These are phyloP conservation scores for Protodeltote pygarga DNA, from an alignment of 2,888 invertebrate genomes.

Conservation along the genomic window DNA sequence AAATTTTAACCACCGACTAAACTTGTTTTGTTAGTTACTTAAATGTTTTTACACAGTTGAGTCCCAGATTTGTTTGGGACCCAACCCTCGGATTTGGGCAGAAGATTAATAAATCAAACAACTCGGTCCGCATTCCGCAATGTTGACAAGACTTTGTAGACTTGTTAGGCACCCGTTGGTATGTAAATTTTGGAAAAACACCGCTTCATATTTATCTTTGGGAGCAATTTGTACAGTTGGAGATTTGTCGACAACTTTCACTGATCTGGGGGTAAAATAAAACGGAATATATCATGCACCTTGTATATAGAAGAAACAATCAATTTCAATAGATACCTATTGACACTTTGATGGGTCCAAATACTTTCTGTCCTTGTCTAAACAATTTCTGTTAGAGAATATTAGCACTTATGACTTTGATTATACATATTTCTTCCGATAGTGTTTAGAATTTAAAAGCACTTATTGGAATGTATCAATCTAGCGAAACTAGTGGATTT, in stretches of 20 bases:
- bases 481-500: too few species aligned
- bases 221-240: not conserved
- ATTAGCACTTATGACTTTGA: too few species aligned
- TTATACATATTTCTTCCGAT: too few species aligned
- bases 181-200: conserved; percentile 33
- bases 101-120: conserved; percentile 42
- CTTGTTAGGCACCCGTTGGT: conserved; percentile 19
- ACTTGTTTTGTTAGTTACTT: conserved; percentile 17
- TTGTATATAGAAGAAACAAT: too few species aligned
- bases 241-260: too few species aligned
- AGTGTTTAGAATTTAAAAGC: too few species aligned
- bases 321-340: too few species aligned
- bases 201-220: conserved; percentile 17
- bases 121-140: conserved; percentile 6
- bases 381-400: too few species aligned
- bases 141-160: conserved; percentile 8
- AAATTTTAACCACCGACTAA: conserved; percentile 8
- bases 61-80: conserved; percentile 7
- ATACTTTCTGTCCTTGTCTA: too few species aligned
- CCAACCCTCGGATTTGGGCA: conserved; percentile 4
- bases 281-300: not conserved
- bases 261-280: not conserved
- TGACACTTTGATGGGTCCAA: too few species aligned
- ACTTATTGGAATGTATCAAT: too few species aligned
- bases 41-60: conserved; percentile 6